These are phyloP conservation scores for Oopsacas minuta DNA, from an alignment of 37 sponge, comb jelly and placozoan species.

Conservation along the genomic window DNA sequence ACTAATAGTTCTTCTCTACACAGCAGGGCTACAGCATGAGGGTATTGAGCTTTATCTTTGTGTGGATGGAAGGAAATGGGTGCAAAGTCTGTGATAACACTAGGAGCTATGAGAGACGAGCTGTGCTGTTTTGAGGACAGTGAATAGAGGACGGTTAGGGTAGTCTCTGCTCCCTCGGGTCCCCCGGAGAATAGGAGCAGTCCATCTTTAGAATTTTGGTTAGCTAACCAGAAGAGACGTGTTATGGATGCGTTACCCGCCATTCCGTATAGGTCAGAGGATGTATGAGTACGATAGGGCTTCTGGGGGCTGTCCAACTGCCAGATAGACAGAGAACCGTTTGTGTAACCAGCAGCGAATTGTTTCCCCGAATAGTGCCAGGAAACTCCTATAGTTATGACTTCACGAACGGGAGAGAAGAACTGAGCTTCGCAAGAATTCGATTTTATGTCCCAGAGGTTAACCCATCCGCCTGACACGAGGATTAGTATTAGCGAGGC, in stretches of 20 bases:
- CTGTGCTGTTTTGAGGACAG: background rate
- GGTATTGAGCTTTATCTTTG: background rate
- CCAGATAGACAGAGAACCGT: background rate
- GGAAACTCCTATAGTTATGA: background rate
- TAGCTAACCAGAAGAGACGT: background rate
- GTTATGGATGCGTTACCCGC: background rate
- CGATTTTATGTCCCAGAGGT: background rate
- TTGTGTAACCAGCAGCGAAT: background rate
- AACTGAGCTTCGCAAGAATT: background rate
- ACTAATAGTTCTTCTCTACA: background rate
- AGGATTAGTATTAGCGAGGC: background rate
- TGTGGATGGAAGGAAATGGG: constrained; percentile 14
- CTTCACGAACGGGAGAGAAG: background rate
- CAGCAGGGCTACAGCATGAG: background rate
- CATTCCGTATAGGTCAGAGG: background rate
- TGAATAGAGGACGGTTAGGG: background rate
- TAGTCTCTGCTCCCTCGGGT: background rate
- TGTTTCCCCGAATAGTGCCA: background rate
- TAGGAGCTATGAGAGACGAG: background rate
- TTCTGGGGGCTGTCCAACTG: background rate
- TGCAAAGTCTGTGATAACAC: background rate
- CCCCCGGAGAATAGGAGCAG: background rate
- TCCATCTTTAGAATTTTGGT: background rate
- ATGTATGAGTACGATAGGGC: background rate
- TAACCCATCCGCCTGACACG: background rate